Evolutionary conservation across 2,888 invertebrate genomes (phyloP).

Genomic region (Zaprionus lineosus): DNA sequence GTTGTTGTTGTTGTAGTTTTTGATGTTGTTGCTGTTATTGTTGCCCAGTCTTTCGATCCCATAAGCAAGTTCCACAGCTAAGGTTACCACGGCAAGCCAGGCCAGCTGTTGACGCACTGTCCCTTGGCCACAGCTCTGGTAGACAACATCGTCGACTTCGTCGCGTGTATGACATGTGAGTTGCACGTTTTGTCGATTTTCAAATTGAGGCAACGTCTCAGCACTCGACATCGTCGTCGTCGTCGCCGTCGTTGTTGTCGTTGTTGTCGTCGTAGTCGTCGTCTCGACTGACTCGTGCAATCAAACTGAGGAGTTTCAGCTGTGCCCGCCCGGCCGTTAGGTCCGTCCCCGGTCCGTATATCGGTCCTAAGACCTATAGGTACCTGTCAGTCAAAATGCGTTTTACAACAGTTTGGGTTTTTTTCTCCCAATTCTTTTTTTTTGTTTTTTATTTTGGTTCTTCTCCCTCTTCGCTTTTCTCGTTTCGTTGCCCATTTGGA

Average conservation of each 20-base stretch:
- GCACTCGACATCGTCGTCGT: constrained; percentile 43
- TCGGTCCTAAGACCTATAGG: constrained; percentile 65
- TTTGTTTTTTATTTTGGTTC: constrained; percentile 10
- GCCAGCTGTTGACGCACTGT: constrained; percentile 45
- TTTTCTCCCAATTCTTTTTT: too few relatives aligned
- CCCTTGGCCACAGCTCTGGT: constrained; percentile 32
- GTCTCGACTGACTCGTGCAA: constrained; percentile 66
- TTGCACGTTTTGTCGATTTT: constrained; percentile 79
- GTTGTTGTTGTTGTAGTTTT: too few relatives aligned
- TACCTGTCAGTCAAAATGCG: constrained; percentile 79
- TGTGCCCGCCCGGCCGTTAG: constrained; percentile 34
- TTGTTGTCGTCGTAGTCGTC: constrained; percentile 10
- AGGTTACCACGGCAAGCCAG: constrained; percentile 43
- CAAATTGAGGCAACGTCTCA: constrained; percentile 71
- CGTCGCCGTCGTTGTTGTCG: constrained; percentile 14
- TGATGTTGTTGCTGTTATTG: neutral
- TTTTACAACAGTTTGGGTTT: constrained; percentile 69
- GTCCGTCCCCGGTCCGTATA: constrained; percentile 29
- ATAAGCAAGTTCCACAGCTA: constrained; percentile 20
- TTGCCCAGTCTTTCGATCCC: neutral
- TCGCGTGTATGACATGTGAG: constrained; percentile 78
- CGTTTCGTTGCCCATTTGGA: constrained; percentile 69
- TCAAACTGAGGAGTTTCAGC: constrained; percentile 70
- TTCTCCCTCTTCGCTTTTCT: constrained; percentile 20
- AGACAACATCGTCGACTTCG: constrained; percentile 42